phyloP scores from a whole-genome alignment of 2,888 invertebrate species.

The Drosophila sordidula region DNA sequence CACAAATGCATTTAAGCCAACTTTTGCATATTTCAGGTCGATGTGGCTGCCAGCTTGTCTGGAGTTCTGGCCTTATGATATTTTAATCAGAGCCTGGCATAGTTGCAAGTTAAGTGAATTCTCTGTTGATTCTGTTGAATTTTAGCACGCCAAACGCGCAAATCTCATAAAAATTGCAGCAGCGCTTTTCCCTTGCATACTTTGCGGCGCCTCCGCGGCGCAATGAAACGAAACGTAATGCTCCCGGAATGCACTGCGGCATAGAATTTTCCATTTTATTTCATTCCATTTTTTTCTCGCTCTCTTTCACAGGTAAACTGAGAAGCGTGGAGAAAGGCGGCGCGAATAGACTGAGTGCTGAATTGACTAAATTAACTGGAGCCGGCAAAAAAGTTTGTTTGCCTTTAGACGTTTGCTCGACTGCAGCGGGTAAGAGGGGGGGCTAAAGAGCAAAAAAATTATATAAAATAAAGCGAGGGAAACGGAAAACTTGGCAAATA shows the following conservation, averaged over 20 bases:
- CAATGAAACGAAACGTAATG: conserved; percentile 70
- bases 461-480: conserved; percentile 32
- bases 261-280: conserved; percentile 18
- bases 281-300: conserved; percentile 6
- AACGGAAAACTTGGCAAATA: conserved; percentile 38
- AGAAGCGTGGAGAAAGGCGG: background rate
- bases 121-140: conserved; percentile 70
- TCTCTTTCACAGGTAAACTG: conserved; percentile 19
- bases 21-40: background rate
- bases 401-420: conserved; percentile 70
- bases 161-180: conserved; percentile 55
- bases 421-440: conserved; percentile 28
- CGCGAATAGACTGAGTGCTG: conserved; percentile 43
- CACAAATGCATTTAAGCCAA: background rate
- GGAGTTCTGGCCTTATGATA: conserved; percentile 45
- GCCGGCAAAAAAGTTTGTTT: conserved; percentile 73
- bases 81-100: conserved; percentile 62
- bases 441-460: conserved; percentile 5
- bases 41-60: conserved; percentile 12
- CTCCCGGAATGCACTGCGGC: conserved; percentile 49
- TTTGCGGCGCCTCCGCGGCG: conserved; percentile 36
- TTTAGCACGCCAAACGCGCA: conserved; percentile 48
- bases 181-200: conserved; percentile 38
- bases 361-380: conserved; percentile 79
- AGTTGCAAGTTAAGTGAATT: conserved; percentile 60